phyloP scores from a whole-genome alignment of 2,113 vertebrate genomes.

The Emydocephalus ijimae region DNA sequence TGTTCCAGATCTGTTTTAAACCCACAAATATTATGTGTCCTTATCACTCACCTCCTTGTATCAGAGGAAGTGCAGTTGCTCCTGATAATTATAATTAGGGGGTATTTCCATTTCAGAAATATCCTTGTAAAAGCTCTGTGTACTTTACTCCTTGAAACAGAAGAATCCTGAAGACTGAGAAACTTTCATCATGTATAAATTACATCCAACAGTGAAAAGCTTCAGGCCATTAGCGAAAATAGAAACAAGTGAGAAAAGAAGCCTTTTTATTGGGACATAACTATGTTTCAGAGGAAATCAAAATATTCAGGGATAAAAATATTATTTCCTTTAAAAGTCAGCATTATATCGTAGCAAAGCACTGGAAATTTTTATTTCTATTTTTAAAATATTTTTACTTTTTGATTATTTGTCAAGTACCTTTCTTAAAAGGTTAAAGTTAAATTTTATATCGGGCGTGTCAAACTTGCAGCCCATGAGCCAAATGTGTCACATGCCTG shows the following conservation, averaged over 20 bases:
- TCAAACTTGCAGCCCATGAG: too few relatives aligned
- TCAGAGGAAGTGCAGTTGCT: slow-evolving; percentile 62
- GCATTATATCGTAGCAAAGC: background rate
- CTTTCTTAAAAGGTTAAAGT: slow-evolving; percentile 31
- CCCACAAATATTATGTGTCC: slow-evolving; percentile 39
- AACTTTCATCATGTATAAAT: slow-evolving; percentile 85
- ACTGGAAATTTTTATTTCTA: slow-evolving; percentile 71
- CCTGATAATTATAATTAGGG: slow-evolving; percentile 72
- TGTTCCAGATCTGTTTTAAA: background rate
- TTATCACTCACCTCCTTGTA: slow-evolving; percentile 46
- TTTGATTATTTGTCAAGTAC: slow-evolving; percentile 35
- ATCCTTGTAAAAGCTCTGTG: slow-evolving; percentile 71
- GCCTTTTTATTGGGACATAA: slow-evolving; percentile 56
- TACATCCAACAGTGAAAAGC: slow-evolving; percentile 74
- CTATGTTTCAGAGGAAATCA: slow-evolving; percentile 58
- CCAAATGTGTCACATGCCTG: too few relatives aligned
- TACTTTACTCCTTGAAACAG: slow-evolving; percentile 76
- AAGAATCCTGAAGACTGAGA: slow-evolving; percentile 69
- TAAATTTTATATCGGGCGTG: slow-evolving; percentile 36
- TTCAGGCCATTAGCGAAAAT: slow-evolving; percentile 72
- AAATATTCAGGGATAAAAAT: slow-evolving; percentile 37
- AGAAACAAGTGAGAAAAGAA: slow-evolving; percentile 46
- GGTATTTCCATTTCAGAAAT: slow-evolving; percentile 77
- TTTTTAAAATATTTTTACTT: slow-evolving; percentile 2
- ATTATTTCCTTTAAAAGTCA: slow-evolving; percentile 33